phyloP scores from a whole-genome alignment of 1,140 invertebrate species.

The Pachyrhynchus sulphureomaculatus region DNA sequence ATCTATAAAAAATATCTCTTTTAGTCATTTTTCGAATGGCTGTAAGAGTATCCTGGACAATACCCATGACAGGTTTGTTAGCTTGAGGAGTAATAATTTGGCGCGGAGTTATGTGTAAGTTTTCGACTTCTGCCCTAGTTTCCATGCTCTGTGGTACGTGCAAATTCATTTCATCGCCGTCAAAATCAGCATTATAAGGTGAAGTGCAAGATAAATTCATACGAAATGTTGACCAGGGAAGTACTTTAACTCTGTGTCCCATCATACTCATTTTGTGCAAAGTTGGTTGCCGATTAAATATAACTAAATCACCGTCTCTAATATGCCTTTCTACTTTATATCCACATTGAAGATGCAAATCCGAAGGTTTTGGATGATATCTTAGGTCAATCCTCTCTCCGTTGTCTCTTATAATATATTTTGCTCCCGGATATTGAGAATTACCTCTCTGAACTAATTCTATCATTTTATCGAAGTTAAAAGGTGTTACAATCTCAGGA shows the following conservation, averaged over 20 bases:
- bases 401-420: constrained; percentile 98
- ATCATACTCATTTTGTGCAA: constrained; percentile 99
- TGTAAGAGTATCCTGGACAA: constrained; percentile 98
- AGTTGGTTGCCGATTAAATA: constrained; percentile 99
- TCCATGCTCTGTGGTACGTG: constrained; percentile 99
- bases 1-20: constrained; percentile 95
- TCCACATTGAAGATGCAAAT: constrained; percentile 97
- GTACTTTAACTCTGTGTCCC: constrained; percentile 96
- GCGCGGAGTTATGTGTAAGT: constrained; percentile 94
- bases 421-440: constrained; percentile 99
- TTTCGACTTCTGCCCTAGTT: constrained; percentile 96
- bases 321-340: constrained; percentile 98
- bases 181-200: constrained; percentile 99
- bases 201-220: constrained; percentile 91
- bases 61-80: constrained; percentile 99
- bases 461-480: constrained; percentile 86
- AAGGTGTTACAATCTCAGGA: constrained; percentile 98
- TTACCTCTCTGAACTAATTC: constrained; percentile 78
- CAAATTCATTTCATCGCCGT: constrained; percentile 99
- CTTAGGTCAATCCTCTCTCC: constrained; percentile 97
- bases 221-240: constrained; percentile 63
- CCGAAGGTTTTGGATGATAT: constrained; percentile 97
- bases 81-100: constrained; percentile 98
- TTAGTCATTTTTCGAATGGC: constrained; percentile 99
- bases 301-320: constrained; percentile 95